Evolutionary conservation across 2,113 vertebrate genomes (phyloP).

Genomic region (Neolamprologus ventralis): DNA sequence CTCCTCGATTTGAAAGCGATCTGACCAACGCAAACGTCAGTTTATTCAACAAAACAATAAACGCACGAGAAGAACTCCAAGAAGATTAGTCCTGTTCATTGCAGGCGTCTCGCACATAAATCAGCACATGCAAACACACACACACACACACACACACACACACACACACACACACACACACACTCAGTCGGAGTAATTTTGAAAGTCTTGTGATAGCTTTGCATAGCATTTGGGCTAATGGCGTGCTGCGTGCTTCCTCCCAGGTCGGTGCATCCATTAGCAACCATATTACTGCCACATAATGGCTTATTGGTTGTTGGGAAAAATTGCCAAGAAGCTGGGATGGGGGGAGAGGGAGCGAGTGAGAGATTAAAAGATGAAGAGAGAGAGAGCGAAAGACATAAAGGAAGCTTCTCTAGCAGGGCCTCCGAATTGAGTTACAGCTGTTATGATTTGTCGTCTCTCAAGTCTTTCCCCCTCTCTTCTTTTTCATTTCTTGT

Average conservation of each 20-base stretch:
- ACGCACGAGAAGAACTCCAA: neutral
- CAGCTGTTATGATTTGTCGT: conserved; percentile 68
- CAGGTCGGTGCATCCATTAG: conserved; percentile 69
- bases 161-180: neutral
- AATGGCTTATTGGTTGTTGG: conserved; percentile 70
- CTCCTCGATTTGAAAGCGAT: neutral
- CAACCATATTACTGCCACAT: conserved; percentile 68
- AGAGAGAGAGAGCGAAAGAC: conserved; percentile 18
- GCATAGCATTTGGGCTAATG: conserved; percentile 64
- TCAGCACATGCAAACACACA: neutral
- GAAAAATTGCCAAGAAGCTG: conserved; percentile 46
- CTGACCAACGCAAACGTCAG: neutral
- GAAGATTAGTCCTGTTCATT: neutral
- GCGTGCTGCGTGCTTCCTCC: conserved; percentile 53
- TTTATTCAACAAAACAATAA: neutral
- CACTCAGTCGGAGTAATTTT: conserved; percentile 34
- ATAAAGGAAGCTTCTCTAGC: conserved; percentile 48
- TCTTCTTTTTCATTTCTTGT: conserved; percentile 51
- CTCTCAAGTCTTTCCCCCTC: conserved; percentile 56
- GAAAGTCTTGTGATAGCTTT: conserved; percentile 56
- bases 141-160: neutral
- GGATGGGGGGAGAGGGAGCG: conserved; percentile 22
- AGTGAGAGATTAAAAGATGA: conserved; percentile 17
- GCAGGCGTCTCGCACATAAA: neutral
- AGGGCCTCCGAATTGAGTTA: conserved; percentile 67